Percentiles rank a stretch among this genome's conserved stretches.
Evolutionary conservation across 2,797 vertebrate genomes (phyloP).

Genomic region (Mus minutoides): DNA sequence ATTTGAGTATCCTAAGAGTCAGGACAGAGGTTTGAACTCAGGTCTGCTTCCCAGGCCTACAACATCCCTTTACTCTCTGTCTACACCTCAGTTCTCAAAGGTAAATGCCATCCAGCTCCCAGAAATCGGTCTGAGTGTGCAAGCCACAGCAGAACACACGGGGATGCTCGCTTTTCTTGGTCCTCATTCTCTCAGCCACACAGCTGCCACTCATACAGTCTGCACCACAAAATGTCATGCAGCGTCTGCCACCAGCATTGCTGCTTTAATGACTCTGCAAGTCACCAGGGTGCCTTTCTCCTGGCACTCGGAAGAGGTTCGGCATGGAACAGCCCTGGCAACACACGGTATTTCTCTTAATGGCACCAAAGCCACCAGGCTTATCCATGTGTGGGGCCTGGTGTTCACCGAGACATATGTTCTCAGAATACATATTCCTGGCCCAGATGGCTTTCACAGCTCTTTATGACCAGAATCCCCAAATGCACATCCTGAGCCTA

Average conservation of each 20-base stretch:
- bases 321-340: not conserved
- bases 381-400: not conserved
- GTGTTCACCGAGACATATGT: not conserved
- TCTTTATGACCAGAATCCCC: not conserved
- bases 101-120: not conserved
- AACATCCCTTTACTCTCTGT: not conserved
- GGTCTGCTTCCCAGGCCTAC: not conserved
- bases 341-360: not conserved
- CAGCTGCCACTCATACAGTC: not conserved
- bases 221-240: not conserved
- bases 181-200: not conserved
- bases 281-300: constrained; percentile 22
- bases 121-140: not conserved
- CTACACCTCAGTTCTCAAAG: not conserved
- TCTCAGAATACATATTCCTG: not conserved
- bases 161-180: not conserved
- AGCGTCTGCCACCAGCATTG: not conserved
- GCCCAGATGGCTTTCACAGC: not conserved
- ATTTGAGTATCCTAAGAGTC: not conserved
- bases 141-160: not conserved
- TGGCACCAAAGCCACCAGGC: not conserved
- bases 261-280: not conserved
- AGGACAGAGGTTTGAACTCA: not conserved
- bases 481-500: not conserved
- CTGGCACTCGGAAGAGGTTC: not conserved